Conservation (phyloP, 2,113 vertebrate genomes). For the Nothobranchius furzeri region DNA sequence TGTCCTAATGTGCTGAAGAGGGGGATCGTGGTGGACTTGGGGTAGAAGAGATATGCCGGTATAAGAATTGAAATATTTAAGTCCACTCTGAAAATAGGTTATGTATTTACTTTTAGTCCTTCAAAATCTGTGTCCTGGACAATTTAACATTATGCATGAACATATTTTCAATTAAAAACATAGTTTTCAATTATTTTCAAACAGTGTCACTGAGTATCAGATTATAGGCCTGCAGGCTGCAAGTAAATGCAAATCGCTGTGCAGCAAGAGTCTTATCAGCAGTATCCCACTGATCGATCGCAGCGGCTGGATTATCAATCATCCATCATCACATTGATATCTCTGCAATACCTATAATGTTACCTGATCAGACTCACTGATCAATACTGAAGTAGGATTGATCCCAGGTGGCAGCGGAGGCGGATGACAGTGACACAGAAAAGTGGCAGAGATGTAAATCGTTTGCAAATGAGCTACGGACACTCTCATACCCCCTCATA, state of each 20-base stretch:
- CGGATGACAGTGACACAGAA: constrained; percentile 32
- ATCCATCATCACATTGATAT: constrained; percentile 76
- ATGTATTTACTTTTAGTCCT: background rate
- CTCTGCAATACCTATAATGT: constrained; percentile 71
- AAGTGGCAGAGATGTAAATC: constrained; percentile 24
- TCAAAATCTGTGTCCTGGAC: background rate
- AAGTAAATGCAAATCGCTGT: constrained; percentile 52
- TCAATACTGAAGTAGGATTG: constrained; percentile 57
- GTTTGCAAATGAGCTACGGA: constrained; percentile 16
- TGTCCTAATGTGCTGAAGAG: constrained; percentile 66
- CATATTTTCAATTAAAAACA: background rate
- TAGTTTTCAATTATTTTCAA: constrained; percentile 24
- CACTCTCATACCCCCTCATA: constrained; percentile 6
- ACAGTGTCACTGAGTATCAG: constrained; percentile 33
- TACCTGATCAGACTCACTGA: constrained; percentile 70
- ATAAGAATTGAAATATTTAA: constrained; percentile 40
- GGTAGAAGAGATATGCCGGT: constrained; percentile 29
- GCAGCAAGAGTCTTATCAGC: constrained; percentile 62
- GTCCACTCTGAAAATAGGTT: background rate
- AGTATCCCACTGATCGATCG: constrained; percentile 64
- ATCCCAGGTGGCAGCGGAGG: constrained; percentile 40
- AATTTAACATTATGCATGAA: background rate
- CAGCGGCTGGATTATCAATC: constrained; percentile 69
- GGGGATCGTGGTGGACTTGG: constrained; percentile 57
- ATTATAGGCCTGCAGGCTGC: constrained; percentile 29